Percentiles rank a stretch among this genome's conserved stretches.
These are phyloP conservation scores for Cacoxenus indagator DNA, from an alignment of 2,888 invertebrate genomes.

Conservation along the genomic window DNA sequence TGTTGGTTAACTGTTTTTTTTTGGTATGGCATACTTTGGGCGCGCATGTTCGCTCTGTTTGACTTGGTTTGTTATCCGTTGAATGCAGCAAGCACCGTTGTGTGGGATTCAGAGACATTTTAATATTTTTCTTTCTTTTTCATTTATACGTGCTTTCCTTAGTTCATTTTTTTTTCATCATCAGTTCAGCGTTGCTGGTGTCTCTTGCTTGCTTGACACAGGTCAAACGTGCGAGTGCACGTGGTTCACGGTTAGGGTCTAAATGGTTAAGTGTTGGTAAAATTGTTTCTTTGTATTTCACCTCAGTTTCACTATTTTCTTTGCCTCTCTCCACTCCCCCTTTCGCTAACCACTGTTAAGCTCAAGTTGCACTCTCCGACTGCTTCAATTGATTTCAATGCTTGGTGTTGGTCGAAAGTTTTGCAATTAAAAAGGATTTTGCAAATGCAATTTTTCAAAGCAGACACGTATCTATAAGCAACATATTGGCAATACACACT, in stretches of 20 bases:
- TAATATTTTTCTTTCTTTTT: background rate
- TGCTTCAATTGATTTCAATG: background rate
- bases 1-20: background rate
- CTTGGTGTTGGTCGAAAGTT: too few species aligned
- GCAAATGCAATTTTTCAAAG: background rate
- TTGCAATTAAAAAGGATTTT: background rate
- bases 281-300: constrained; percentile 51
- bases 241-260: constrained; percentile 35
- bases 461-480: too few species aligned
- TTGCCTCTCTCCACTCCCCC: background rate
- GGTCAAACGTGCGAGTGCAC: constrained; percentile 50
- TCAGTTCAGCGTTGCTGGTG: background rate
- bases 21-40: background rate
- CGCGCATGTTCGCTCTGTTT: background rate
- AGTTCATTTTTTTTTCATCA: background rate
- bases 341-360: background rate
- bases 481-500: too few species aligned
- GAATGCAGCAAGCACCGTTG: constrained; percentile 40
- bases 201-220: constrained; percentile 13
- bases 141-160: background rate
- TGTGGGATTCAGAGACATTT: constrained; percentile 6
- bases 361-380: too few species aligned
- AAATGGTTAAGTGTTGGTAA: constrained; percentile 58
- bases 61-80: constrained; percentile 33
- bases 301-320: constrained; percentile 37